A percentile compares a stretch with the other conserved stretches of the same genome.
Evolutionary conservation across 2,113 vertebrate species (phyloP).

Genomic region (Lophius piscatorius): DNA sequence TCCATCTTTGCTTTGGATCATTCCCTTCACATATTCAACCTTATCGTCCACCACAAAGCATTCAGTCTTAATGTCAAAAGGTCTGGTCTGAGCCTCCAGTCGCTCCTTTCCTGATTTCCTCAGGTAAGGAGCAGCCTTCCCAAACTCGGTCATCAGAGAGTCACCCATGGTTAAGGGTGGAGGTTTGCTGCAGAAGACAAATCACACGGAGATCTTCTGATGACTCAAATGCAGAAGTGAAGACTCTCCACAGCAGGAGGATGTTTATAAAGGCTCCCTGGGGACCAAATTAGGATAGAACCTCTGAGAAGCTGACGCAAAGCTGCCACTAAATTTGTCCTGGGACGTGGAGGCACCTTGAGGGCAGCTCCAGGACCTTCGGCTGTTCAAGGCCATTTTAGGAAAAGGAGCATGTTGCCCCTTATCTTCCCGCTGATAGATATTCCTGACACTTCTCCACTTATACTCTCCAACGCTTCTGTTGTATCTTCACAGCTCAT

Average conservation of each 20-base stretch:
- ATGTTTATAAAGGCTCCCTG: constrained; percentile 50
- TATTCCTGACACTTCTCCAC: constrained; percentile 35
- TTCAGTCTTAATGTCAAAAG: constrained; percentile 85
- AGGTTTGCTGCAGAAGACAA: neutral
- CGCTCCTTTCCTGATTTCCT: constrained; percentile 86
- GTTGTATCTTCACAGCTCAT: neutral
- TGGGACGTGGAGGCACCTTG: neutral
- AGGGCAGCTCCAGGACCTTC: constrained; percentile 67
- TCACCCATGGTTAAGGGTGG: constrained; percentile 75
- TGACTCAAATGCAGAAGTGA: constrained; percentile 22
- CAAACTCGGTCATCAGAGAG: constrained; percentile 81
- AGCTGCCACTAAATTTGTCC: constrained; percentile 51
- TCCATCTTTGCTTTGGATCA: constrained; percentile 78
- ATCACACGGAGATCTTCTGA: constrained; percentile 9
- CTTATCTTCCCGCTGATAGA: constrained; percentile 55
- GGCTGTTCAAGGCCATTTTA: constrained; percentile 65
- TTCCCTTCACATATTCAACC: constrained; percentile 82
- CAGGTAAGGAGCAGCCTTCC: constrained; percentile 81
- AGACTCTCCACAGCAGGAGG: neutral
- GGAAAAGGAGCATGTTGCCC: constrained; percentile 32
- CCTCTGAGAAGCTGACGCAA: neutral
- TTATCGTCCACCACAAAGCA: constrained; percentile 84
- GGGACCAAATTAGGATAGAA: constrained; percentile 68
- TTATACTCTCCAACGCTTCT: constrained; percentile 34
- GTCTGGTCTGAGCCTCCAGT: constrained; percentile 83